Conservation (phyloP, 2,113 vertebrate genomes). For the Corapipo altera region DNA sequence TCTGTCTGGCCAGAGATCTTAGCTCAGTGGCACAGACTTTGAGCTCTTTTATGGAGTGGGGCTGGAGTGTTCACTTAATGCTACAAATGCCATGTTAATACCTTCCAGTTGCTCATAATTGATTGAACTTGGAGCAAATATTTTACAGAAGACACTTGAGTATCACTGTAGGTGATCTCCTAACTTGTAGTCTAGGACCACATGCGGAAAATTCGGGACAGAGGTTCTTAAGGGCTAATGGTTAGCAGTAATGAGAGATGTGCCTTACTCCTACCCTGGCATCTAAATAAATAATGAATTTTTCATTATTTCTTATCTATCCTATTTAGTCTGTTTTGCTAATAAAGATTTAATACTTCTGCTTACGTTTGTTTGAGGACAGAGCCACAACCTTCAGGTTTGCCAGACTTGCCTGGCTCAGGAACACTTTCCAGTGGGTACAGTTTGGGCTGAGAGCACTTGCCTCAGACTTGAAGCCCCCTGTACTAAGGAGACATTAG, state of each 20-base stretch:
- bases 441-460: neutral
- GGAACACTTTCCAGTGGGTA: neutral
- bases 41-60: neutral
- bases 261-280: neutral
- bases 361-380: neutral
- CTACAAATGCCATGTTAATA: neutral
- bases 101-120: neutral
- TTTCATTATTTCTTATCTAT: neutral
- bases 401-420: neutral
- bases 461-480: neutral
- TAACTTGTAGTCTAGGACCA: neutral
- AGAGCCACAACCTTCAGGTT: neutral
- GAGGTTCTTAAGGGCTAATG: neutral
- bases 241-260: neutral
- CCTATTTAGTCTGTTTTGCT: neutral
- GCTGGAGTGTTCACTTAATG: neutral
- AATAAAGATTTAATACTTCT: neutral
- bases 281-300: neutral
- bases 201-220: neutral
- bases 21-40: rapidly evolving
- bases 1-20: neutral
- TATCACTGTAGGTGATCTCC: neutral
- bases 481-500: neutral
- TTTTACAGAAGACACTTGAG: neutral
- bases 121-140: rapidly evolving